Base-by-base conservation (phyloP, 2,888 invertebrate genomes). In the Amphimallon solstitiale region DNA sequence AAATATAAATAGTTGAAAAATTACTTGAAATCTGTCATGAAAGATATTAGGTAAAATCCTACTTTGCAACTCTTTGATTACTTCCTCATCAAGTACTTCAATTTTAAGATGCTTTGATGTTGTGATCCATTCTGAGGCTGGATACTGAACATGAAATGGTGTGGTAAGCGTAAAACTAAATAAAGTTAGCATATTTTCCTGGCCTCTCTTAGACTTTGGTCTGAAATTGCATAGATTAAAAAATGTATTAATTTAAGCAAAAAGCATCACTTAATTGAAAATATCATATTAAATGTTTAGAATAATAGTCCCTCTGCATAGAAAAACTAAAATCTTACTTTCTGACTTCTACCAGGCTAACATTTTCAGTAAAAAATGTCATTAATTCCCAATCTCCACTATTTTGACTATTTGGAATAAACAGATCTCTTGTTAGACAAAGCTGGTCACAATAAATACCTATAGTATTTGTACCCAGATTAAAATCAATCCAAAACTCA, bases 401-500 rank as follows among this genome's bases (percentile, higher is more conserved):
- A 6, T 23, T 6, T 2, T 64, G 38, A 46, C 23, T 23, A 15
- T 45, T 17, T 15, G 35, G n/a, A 21, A 45, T 12, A 7, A 43
- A 9, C 6, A 29, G 21, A n/a, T n/a, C 21, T 9, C 5, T 19
- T 35, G 19, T 23, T 15, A 45, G 46, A 19, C 34, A 56, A 12
- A 12, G 7, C 5, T 21, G 54, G 9, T 35, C 17, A 46, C 64
- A 64, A 37, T 29, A 64, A 37, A 64, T 64, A 19, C 64, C 37
- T 35, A 64, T 56, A n/a, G 64, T 64, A 10, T 43, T 10, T 29
- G 45, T 21, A 1, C 14, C 12, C 21, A 29, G 12, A 46, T 64
- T 64, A 15, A 54, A 63, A 46, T 64, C 64, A 15, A 64, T 38
- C 63, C 64, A 64, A 3, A 64, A 29, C 7, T 52, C 35, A 12